These are phyloP conservation scores for Copsychus sechellarum DNA, from an alignment of 2,113 vertebrate species.

Conservation along the genomic window DNA sequence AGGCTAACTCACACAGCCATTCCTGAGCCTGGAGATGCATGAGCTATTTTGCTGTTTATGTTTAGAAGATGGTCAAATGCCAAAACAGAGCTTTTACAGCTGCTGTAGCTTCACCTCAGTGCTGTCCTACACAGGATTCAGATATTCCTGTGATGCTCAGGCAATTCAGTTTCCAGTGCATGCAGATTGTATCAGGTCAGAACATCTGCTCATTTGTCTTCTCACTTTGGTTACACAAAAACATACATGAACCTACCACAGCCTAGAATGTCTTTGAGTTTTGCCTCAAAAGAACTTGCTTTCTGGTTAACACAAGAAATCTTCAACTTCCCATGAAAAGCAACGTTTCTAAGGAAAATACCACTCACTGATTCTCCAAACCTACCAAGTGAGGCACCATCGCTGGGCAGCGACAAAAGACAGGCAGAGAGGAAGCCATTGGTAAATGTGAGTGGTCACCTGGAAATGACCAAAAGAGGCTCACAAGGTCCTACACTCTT, in stretches of 20 bases:
- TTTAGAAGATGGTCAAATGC: neutral
- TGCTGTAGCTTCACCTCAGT: neutral
- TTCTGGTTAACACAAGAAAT: neutral
- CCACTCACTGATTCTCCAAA: neutral
- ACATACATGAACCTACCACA: neutral
- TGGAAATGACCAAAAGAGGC: neutral
- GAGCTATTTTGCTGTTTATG: neutral
- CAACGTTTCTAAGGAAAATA: neutral
- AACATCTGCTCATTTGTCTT: neutral
- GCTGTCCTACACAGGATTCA: neutral
- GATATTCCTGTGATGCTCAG: neutral
- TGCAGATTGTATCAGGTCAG: neutral
- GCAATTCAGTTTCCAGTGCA: neutral
- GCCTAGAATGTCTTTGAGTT: neutral
- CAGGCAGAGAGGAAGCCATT: accelerated
- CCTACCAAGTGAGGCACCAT: neutral
- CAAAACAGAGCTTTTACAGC: neutral
- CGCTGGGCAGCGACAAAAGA: neutral
- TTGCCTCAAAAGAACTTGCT: neutral
- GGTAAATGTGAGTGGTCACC: neutral
- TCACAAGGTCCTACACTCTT: neutral
- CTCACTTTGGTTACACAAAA: neutral
- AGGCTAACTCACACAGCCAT: neutral
- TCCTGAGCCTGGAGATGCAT: neutral
- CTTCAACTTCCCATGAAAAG: neutral